Evolutionary conservation across 2,113 vertebrate species (phyloP), one percentile per base, ranked within the genome.

Genomic region (Ceratotherium simum): DNA sequence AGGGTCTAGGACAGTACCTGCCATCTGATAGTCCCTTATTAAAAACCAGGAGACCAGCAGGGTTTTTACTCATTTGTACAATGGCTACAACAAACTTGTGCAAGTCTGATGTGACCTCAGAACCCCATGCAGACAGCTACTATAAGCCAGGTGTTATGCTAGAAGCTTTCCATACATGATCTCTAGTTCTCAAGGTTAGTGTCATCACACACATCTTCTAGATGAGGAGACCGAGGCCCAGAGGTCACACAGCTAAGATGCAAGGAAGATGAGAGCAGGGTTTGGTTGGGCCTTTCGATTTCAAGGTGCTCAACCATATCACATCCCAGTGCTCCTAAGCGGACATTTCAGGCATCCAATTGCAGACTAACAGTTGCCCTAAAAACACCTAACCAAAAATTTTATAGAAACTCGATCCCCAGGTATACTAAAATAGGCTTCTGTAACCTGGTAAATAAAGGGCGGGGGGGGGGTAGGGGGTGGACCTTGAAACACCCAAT

Each of bases 121-220:
- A 65, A 62, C 14, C 51, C 39, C 36, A 4, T 0, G 0, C 5
- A 46, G 69, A 33, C 4, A 9, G 89, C n/a, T 11, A 8, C 56
- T 46, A 2, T 1, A 33, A 36, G 60, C 60, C 70, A 78, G 10
- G 48, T 0, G 7, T 56, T 6, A 7, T 0, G 3, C 65, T 5
- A 36, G 62, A 21, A 80, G 39, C 20, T 70, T 56, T 21, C 23
- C 25, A 21, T 1, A 29, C 14, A 23, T 2, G 2, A 65, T 33
- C 20, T 78, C 56, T 25, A 42, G 62, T 18, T 64, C 29, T 8
- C 67, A 42, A 54, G 23, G 39, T 29, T 7, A 20, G 5, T 6
- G n/a, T 18, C 27, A 3, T 39, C 73, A 39, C 1, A 0, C 56
- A 72, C 29, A 17, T 4, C n/a, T 83, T 48, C 39, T 6, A 10